Percentiles rank a stretch among this genome's conserved stretches.
Evolutionary conservation across 2,113 vertebrate genomes (phyloP).

Genomic region (Pandion haliaetus): DNA sequence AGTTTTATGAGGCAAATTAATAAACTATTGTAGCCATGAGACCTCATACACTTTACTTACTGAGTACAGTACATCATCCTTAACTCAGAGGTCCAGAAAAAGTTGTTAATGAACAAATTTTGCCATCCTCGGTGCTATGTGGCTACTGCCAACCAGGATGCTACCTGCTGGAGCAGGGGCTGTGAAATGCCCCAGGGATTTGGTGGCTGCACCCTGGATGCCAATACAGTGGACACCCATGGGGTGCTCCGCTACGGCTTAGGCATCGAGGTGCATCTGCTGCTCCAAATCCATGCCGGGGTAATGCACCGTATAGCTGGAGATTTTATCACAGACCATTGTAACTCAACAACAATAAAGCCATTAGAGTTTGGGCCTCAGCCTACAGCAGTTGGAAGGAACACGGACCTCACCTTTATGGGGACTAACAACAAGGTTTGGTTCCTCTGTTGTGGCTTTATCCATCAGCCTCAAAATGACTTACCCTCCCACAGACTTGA

Average conservation of each 20-base stretch:
- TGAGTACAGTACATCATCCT: neutral
- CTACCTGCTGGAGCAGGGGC: neutral
- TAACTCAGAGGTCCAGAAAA: neutral
- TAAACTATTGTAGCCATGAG: neutral
- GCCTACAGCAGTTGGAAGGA: neutral
- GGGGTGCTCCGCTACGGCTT: neutral
- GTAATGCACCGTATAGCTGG: neutral
- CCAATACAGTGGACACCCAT: accelerated
- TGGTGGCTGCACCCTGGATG: neutral
- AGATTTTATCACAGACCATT: neutral
- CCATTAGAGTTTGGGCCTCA: neutral
- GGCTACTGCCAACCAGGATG: neutral
- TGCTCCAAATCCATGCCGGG: neutral
- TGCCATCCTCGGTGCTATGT: accelerated
- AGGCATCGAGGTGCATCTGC: neutral
- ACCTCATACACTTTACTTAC: neutral
- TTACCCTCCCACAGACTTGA: accelerated
- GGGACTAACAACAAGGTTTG: neutral
- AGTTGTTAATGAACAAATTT: neutral
- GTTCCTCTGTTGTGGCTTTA: neutral
- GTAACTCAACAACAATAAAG: neutral
- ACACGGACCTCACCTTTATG: neutral
- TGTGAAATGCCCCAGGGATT: neutral
- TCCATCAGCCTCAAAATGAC: neutral
- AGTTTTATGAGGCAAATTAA: neutral